A percentile compares a stretch with the other conserved stretches of the same genome.
phyloP scores from a whole-genome alignment of 2,888 invertebrate genomes.

The Epinotia bilunana region DNA sequence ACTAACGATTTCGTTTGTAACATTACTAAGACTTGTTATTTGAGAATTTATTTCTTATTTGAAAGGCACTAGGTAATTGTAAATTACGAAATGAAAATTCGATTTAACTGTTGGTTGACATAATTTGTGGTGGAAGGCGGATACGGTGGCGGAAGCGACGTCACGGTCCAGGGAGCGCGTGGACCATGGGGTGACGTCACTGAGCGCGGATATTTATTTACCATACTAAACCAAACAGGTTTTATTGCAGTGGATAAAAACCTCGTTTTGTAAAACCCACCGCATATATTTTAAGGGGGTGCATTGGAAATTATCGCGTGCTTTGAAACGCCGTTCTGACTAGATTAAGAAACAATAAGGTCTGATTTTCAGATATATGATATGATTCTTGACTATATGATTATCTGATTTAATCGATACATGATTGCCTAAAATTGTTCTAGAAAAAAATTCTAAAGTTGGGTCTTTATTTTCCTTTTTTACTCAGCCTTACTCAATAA shows the following conservation, averaged over 20 bases:
- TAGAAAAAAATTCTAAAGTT: too few relatives aligned
- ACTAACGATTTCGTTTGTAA: neutral
- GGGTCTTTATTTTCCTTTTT: too few relatives aligned
- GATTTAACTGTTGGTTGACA: slow-evolving; percentile 74
- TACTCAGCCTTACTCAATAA: too few relatives aligned
- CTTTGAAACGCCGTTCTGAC: too few relatives aligned
- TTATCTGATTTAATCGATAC: too few relatives aligned
- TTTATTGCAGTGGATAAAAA: slow-evolving; percentile 30
- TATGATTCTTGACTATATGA: too few relatives aligned
- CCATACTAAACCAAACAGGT: slow-evolving; percentile 36
- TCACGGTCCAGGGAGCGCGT: slow-evolving; percentile 74
- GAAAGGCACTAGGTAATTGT: slow-evolving; percentile 46
- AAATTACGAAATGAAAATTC: slow-evolving; percentile 68
- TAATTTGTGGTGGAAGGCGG: slow-evolving; percentile 78
- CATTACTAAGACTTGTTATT: slow-evolving; percentile 11
- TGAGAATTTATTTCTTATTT: neutral
- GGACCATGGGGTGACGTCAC: slow-evolving; percentile 71
- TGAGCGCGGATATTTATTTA: slow-evolving; percentile 49
- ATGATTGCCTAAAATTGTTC: too few relatives aligned
- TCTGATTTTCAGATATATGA: too few relatives aligned
- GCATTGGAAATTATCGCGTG: too few relatives aligned
- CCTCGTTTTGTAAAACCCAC: neutral
- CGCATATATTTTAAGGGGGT: neutral
- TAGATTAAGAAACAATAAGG: too few relatives aligned
- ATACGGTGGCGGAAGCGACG: slow-evolving; percentile 78